Base-by-base conservation (phyloP, 1,140 invertebrate species). In the Platyscapa corneri region DNA sequence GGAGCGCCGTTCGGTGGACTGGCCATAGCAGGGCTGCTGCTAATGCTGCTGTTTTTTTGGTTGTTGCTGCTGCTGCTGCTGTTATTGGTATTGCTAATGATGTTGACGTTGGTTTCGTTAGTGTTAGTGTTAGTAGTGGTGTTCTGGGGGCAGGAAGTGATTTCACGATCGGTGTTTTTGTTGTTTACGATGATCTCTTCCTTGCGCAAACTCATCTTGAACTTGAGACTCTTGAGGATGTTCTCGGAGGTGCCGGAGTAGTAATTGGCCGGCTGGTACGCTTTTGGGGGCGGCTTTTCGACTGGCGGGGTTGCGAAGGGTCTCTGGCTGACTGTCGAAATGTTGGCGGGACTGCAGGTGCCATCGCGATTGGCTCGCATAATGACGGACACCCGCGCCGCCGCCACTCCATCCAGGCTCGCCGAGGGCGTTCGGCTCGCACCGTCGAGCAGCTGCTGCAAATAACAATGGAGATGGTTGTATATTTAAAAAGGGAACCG, bases 311-410 rank as follows among this genome's bases (percentile, higher is more conserved):
- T n/a, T n/a, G n/a, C 67, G 0, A 46, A 14, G 53, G 70, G 10
- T 1, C 0, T 37, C 7, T 32, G 30, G 23, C 12, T 32, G 0
- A n/a, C n/a, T n/a, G n/a, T 79, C 75, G 89, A 81, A 37, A 91
- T 67, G 81, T 89, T 88, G 49, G 94, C 94, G 79, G 95, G 95
- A 82, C 94, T 95, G 92, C 95, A 96, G 56, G 95, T 95, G 53
- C 96, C 96, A 89, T 96, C 96, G 81, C 96, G 95, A 89, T 96
- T 95, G 0, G 96, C 97, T 82, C 95, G 95, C 96, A 97, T 97
- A 86, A 97, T 97, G 82, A 98, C 97, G 34, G 96, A 96, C 76
- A 92, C 87, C 85, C 91, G 86, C 0, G 56, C 78, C 42, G 90
- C 82, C 30, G 92, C 88, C 34, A n/a, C n/a, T n/a, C n/a, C n/a